These are phyloP conservation scores for Muscina levida DNA, from an alignment of 2,888 invertebrate genomes.

Conservation along the genomic window DNA sequence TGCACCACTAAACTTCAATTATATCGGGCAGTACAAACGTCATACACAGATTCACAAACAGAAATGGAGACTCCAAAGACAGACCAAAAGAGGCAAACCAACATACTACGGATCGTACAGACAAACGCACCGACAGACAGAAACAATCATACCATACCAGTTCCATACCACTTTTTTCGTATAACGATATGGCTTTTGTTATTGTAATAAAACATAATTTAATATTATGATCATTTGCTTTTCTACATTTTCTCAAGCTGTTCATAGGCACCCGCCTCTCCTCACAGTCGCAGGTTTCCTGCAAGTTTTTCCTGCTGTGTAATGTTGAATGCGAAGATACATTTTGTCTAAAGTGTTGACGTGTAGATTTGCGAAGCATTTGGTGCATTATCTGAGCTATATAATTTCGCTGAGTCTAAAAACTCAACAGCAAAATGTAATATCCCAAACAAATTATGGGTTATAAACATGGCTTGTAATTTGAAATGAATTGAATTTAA, in stretches of 20 bases:
- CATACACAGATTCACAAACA: conserved; percentile 21
- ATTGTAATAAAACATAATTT: conserved; percentile 29
- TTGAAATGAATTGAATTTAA: conserved; percentile 55
- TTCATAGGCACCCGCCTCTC: no score
- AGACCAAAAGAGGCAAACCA: no score
- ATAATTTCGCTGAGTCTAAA: conserved; percentile 42
- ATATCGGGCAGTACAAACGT: conserved; percentile 49
- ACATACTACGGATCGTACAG: neutral
- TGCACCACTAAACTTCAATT: conserved; percentile 58
- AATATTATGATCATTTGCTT: conserved; percentile 13
- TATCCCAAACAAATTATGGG: conserved; percentile 48
- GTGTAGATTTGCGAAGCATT: conserved; percentile 63
- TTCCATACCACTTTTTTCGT: conserved; percentile 8
- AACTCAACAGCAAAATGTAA: conserved; percentile 33
- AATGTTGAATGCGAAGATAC: conserved; percentile 12
- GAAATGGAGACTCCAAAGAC: no score
- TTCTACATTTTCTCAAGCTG: neutral
- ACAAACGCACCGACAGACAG: neutral
- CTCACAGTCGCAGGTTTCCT: no score
- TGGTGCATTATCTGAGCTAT: conserved; percentile 41
- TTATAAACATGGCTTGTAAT: conserved; percentile 48
- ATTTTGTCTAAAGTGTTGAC: conserved; percentile 63
- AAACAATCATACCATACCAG: conserved; percentile 25
- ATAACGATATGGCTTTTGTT: conserved; percentile 23
- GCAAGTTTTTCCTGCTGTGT: no score